Evolutionary conservation across 2,113 vertebrate species (phyloP).

Genomic region (Mungos mungo): DNA sequence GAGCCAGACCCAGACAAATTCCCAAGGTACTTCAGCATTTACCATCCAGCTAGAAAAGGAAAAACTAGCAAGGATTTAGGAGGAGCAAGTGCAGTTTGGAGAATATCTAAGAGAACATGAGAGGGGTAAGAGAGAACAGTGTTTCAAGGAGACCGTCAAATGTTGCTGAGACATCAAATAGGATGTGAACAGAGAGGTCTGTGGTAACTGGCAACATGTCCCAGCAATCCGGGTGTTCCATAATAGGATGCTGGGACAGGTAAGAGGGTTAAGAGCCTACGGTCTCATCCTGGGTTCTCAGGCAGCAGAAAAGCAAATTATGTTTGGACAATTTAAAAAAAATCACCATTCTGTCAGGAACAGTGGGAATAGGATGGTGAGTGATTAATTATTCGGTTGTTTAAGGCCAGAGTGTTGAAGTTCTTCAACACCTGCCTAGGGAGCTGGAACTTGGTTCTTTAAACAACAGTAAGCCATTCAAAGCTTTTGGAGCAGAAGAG

Average conservation of each 20-base stretch:
- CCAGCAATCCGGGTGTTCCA: not conserved
- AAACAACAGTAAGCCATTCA: not conserved
- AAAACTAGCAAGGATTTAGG: not conserved
- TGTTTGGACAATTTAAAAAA: not conserved
- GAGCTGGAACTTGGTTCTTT: not conserved
- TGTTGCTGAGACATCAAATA: not conserved
- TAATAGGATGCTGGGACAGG: not conserved
- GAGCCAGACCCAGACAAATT: not conserved
- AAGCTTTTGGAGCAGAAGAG: not conserved
- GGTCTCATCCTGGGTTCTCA: not conserved
- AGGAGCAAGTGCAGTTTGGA: not conserved
- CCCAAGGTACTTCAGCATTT: not conserved
- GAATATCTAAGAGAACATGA: not conserved
- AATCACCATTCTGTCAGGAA: not conserved
- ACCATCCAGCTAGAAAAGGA: not conserved
- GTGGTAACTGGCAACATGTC: not conserved
- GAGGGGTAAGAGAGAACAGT: not conserved
- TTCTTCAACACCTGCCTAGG: not conserved
- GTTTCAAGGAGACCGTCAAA: not conserved
- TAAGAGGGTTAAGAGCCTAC: not conserved
- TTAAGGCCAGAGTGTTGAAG: not conserved
- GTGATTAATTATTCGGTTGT: no score
- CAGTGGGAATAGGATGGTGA: not conserved
- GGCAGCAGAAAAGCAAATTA: not conserved
- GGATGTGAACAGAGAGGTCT: not conserved